Conservation (phyloP, 2,113 vertebrate species). For the western clawed frog (Xenopus tropicalis) region DNA sequence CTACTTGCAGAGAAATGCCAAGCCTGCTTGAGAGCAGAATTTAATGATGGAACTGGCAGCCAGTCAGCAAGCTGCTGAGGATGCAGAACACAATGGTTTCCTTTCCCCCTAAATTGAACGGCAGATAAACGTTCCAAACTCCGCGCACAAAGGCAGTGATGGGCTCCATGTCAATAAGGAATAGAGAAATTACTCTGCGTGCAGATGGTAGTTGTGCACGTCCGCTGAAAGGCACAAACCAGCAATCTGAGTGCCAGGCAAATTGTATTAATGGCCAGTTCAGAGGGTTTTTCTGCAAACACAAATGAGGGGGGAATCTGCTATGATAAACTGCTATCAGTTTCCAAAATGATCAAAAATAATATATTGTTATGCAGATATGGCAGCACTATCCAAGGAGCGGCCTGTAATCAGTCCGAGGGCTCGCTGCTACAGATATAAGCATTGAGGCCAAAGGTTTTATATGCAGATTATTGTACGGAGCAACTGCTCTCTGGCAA, state of each 20-base stretch:
- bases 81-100: constrained; percentile 7
- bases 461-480: too few relatives aligned
- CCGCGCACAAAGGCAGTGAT: constrained; percentile 16
- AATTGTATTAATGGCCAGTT: constrained; percentile 37
- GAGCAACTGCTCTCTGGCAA: too few relatives aligned
- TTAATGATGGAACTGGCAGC: constrained; percentile 35
- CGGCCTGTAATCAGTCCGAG: not conserved
- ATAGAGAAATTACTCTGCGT: constrained; percentile 9
- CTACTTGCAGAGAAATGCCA: constrained; percentile 18
- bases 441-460: not conserved
- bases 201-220: constrained; percentile 5
- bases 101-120: not conserved
- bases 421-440: not conserved
- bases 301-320: constrained; percentile 13
- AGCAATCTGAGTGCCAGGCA: constrained; percentile 21
- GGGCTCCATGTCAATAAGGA: constrained; percentile 26
- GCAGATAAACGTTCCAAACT: constrained; percentile 12
- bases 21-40: constrained; percentile 1
- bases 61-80: constrained; percentile 23
- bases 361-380: not conserved
- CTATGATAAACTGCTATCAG: constrained; percentile 26
- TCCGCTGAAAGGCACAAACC: constrained; percentile 18
- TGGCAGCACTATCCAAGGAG: constrained; percentile 3
- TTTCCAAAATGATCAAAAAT: constrained; percentile 33
- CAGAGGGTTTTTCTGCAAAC: constrained; percentile 16